A percentile compares a stretch with the other conserved stretches of the same genome.
phyloP scores from a whole-genome alignment of 2,888 invertebrate genomes.

The Agriopis leucophaearia region DNA sequence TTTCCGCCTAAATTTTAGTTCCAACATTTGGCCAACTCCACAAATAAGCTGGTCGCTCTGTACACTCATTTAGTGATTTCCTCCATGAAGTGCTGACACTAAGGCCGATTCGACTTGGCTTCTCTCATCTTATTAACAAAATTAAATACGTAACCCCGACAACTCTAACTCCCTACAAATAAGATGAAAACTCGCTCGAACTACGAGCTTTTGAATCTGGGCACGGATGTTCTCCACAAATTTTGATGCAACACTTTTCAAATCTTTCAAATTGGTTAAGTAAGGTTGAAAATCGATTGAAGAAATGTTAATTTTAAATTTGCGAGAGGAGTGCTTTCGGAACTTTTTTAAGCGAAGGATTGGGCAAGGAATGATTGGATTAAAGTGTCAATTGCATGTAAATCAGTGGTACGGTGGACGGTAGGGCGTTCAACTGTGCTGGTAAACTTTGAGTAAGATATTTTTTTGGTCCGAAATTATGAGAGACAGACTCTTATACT shows the following conservation, averaged over 20 bases:
- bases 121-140: conserved; percentile 69
- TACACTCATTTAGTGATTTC: conserved; percentile 64
- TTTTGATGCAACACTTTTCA: background rate
- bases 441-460: conserved; percentile 12
- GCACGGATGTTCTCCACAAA: conserved; percentile 10
- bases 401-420: conserved; percentile 39
- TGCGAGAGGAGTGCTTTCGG: conserved; percentile 57
- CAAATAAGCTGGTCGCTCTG: background rate
- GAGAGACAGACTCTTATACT: too few species aligned
- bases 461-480: conserved; percentile 6
- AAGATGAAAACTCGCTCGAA: conserved; percentile 51
- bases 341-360: conserved; percentile 63
- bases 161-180: conserved; percentile 40
- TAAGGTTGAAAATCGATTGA: conserved; percentile 21
- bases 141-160: conserved; percentile 34
- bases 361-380: conserved; percentile 58
- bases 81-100: conserved; percentile 83
- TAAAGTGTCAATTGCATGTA: conserved; percentile 52
- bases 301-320: conserved; percentile 1
- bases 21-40: background rate
- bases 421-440: conserved; percentile 39
- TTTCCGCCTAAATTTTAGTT: background rate
- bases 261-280: background rate
- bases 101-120: conserved; percentile 76
- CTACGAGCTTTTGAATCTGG: background rate